A percentile compares a stretch with the other conserved stretches of the same genome.
Evolutionary conservation across 2,797 vertebrate genomes (phyloP).

Genomic region (Agapornis canus): DNA sequence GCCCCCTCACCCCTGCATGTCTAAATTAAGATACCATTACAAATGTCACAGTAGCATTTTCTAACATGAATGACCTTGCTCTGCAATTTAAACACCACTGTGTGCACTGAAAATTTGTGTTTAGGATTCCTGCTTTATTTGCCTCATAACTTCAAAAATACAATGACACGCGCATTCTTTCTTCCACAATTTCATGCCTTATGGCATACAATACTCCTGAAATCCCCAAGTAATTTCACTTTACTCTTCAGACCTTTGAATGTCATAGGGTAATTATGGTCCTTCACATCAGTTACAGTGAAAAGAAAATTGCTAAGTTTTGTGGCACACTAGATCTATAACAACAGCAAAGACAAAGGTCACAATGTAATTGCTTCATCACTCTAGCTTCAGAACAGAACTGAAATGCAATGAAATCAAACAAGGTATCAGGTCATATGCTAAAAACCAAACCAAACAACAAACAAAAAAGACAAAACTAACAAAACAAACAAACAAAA

Average conservation of each 20-base stretch:
- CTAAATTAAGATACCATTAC: not conserved
- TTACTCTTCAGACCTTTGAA: not conserved
- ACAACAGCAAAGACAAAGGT: not conserved
- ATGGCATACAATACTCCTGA: not conserved
- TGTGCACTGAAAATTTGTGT: not conserved
- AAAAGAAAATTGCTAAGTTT: not conserved
- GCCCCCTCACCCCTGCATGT: not conserved
- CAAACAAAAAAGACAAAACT: not conserved
- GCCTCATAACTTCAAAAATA: not conserved
- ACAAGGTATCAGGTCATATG: not conserved
- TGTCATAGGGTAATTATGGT: not conserved
- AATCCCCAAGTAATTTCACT: not conserved
- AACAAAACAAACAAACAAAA: not conserved
- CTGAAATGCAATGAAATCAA: not conserved
- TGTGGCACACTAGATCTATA: not conserved
- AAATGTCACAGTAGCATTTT: not conserved
- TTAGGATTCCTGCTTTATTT: not conserved
- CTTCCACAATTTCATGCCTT: not conserved
- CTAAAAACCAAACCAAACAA: not conserved
- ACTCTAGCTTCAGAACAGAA: not conserved
- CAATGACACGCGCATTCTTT: not conserved
- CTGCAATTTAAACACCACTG: not conserved
- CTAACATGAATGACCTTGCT: not conserved
- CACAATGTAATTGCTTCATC: not conserved
- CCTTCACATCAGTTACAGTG: not conserved